Evolutionary conservation across 2,113 vertebrate genomes (phyloP), one percentile per base, ranked within the genome.

Genomic region (Eubucco bourcierii): DNA sequence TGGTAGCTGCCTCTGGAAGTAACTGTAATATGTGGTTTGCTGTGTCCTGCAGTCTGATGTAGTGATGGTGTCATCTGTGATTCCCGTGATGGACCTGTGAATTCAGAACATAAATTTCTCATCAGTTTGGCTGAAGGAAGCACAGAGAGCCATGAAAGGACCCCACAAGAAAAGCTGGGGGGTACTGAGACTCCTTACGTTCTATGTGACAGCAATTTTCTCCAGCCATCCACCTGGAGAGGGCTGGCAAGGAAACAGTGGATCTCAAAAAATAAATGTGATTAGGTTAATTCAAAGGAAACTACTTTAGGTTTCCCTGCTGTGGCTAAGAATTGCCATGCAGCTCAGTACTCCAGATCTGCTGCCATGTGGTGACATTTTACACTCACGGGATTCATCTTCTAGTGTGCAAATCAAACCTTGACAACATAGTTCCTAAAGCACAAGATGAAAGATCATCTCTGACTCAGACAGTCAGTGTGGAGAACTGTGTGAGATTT

Each of bases 221-320:
- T 74, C 21, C 78, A 75, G 65, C 60, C 71, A 44, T 28, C 58
- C 39, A 76, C 31, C 75, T 70, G 82, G 75, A 84, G 41, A 41
- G 44, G n/a, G 28, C 52, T 93, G 86, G 83, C 70, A 90, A 77
- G 58, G 52, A 63, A 19, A 63, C 83, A 60, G 0, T 41, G 19
- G 28, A 47, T 90, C 60, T 88, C 73, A 78, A 60, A 64, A 91
- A 88, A 80, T 74, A 61, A 60, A 70, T 20, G 28, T 64, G 61
- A 68, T 93, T 55, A 68, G 58, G 53, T 93, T 84, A 86, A 90
- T 90, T 90, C 53, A 60, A 70, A 72, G 47, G 77, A 91, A 90
- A 25, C 37, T 44, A 53, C 61, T 90, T 83, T 70, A 46, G 72
- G 50, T 90, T 83, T 80, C 68, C 76, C 64, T 90, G 76, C 94